These are phyloP conservation scores for Lordiphosa clarofinis DNA, from an alignment of 1,140 invertebrate genomes.

Conservation along the genomic window DNA sequence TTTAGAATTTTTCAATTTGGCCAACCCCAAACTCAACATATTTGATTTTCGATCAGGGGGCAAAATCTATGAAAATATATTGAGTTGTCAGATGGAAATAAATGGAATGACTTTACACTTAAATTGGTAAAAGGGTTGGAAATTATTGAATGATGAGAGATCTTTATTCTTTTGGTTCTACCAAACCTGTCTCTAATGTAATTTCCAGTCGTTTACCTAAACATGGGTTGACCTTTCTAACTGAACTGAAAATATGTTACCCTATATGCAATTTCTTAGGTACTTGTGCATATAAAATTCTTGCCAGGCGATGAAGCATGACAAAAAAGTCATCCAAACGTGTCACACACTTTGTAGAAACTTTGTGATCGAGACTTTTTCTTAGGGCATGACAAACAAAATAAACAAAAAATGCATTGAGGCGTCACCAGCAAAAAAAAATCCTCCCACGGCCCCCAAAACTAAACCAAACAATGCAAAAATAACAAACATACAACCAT, in stretches of 20 bases:
- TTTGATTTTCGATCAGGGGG: conserved; percentile 41
- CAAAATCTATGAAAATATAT: conserved; percentile 17
- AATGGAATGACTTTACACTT: conserved; percentile 29
- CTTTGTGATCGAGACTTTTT: too few species aligned
- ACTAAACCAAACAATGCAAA: conserved; percentile 9
- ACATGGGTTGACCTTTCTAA: background rate
- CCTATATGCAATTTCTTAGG: too few species aligned
- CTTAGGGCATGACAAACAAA: too few species aligned
- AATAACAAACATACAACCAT: conserved; percentile 10
- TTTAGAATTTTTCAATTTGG: conserved; percentile 18
- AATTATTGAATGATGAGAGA: too few species aligned
- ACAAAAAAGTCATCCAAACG: conserved; percentile 32
- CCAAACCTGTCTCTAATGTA: too few species aligned
- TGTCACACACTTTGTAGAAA: conserved; percentile 14
- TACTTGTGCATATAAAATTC: conserved; percentile 19
- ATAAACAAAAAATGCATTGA: conserved; percentile 34
- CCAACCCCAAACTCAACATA: conserved; percentile 34
- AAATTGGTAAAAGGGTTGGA: too few species aligned
- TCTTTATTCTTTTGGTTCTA: too few species aligned
- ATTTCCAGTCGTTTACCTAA: too few species aligned
- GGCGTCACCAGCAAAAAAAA: conserved; percentile 21
- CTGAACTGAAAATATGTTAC: background rate
- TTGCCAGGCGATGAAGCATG: conserved; percentile 42
- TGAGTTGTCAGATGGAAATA: conserved; percentile 22
- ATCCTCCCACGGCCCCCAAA: conserved; percentile 36